Conservation (phyloP, 2,888 invertebrate species). For the Polietes domitor region DNA sequence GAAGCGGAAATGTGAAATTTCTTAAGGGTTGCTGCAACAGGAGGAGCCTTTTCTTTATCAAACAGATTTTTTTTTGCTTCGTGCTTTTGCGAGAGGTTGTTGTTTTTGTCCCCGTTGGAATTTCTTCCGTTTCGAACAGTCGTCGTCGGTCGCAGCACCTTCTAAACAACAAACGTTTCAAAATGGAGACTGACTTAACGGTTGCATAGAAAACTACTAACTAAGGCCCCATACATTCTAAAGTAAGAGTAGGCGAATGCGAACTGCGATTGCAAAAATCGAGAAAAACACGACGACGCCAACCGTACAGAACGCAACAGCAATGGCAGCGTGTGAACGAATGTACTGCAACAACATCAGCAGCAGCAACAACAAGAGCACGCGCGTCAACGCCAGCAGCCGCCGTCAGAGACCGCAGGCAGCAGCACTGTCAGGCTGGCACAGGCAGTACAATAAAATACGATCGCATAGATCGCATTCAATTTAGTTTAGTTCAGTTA, state of each 20-base stretch:
- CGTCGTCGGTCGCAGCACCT: conserved; percentile 55
- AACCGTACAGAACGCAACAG: conserved; percentile 42
- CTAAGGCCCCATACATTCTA: conserved; percentile 67
- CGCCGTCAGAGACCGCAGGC: conserved; percentile 22
- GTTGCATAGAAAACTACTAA: conserved; percentile 68
- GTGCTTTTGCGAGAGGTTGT: not conserved
- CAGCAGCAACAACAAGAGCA: not conserved
- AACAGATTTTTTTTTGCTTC: not conserved
- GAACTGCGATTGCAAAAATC: conserved; percentile 61
- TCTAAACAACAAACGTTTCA: conserved; percentile 63
- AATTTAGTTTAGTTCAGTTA: conserved; percentile 47
- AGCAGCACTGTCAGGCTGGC: not conserved
- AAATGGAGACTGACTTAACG: conserved; percentile 67
- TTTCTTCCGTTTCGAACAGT: conserved; percentile 11
- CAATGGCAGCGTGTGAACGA: conserved; percentile 14
- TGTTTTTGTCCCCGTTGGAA: not conserved
- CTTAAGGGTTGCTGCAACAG: too few relatives aligned
- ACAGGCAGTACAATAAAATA: conserved; percentile 26
- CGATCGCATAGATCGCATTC: conserved; percentile 63
- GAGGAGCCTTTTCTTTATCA: not conserved
- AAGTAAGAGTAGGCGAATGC: conserved; percentile 68
- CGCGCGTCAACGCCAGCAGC: conserved; percentile 19
- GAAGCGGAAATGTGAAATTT: not conserved
- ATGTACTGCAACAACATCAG: not conserved
- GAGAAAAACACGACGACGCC: conserved; percentile 43